A percentile compares a stretch with the other conserved stretches of the same genome.
phyloP scores from a whole-genome alignment of 2,113 vertebrate species.

The Vulpes vulpes region DNA sequence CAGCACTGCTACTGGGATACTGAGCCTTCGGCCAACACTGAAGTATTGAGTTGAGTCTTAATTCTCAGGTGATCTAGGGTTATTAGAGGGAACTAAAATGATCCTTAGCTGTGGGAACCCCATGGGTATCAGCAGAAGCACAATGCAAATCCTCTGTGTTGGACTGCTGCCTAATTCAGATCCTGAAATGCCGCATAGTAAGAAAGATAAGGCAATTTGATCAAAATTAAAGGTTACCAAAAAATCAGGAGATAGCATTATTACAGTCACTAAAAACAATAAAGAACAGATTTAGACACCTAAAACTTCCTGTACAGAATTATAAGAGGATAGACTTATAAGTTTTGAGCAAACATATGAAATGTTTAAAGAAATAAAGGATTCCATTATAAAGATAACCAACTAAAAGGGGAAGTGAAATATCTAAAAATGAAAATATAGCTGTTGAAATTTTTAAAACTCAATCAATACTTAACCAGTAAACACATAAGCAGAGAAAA shows the following conservation, averaged over 20 bases:
- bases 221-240: not conserved
- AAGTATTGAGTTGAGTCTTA: not conserved
- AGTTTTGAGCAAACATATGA: not conserved
- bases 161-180: not conserved
- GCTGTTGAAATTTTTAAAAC: not conserved
- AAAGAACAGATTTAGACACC: not conserved
- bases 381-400: not conserved
- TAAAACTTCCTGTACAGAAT: not conserved
- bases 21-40: not conserved
- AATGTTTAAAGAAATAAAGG: slow-evolving; percentile 22
- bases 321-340: not conserved
- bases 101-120: not conserved
- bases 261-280: slow-evolving; percentile 43
- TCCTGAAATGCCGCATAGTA: not conserved
- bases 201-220: not conserved
- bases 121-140: not conserved
- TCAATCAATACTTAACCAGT: not conserved
- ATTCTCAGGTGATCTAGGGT: not conserved
- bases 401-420: not conserved
- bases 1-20: not conserved
- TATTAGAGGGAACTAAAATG: not conserved
- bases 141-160: not conserved
- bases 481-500: slow-evolving; percentile 7
- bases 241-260: not conserved
- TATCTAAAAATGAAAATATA: not conserved